These are phyloP conservation scores for Nomada lathburiana DNA, from an alignment of 2,888 invertebrate species.

Conservation along the genomic window DNA sequence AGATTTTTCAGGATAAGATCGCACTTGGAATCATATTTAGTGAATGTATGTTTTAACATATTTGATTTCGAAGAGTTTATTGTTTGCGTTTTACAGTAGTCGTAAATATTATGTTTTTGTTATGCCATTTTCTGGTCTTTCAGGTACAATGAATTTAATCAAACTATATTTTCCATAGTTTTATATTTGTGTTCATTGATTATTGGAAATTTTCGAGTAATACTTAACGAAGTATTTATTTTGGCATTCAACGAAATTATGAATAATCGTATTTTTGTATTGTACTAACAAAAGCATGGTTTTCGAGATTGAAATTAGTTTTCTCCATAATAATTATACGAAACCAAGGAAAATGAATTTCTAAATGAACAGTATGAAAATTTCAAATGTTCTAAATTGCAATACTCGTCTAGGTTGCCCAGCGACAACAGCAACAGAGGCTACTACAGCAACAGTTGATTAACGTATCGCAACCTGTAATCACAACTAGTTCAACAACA, in stretches of 20 bases:
- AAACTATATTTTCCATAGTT: slow-evolving; percentile 1
- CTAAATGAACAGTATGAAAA: background rate
- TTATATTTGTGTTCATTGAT: background rate
- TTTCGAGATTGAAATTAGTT: slow-evolving; percentile 52
- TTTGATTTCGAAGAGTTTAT: slow-evolving; percentile 31
- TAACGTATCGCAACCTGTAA: slow-evolving; percentile 76
- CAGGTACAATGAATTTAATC: background rate
- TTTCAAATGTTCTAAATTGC: background rate
- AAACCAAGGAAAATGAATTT: slow-evolving; percentile 1
- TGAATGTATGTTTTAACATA: slow-evolving; percentile 31
- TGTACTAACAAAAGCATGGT: slow-evolving; percentile 75
- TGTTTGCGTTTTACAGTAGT: slow-evolving; percentile 24
- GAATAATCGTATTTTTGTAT: slow-evolving; percentile 48
- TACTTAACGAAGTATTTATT: slow-evolving; percentile 53
- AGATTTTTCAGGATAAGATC: slow-evolving; percentile 34
- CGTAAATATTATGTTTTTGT: slow-evolving; percentile 2
- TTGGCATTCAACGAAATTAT: slow-evolving; percentile 43
- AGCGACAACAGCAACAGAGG: slow-evolving; percentile 88
- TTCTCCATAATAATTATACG: slow-evolving; percentile 6
- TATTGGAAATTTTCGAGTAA: slow-evolving; percentile 14
- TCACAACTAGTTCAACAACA: slow-evolving; percentile 77
- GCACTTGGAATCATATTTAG: slow-evolving; percentile 20
- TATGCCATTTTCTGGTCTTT: slow-evolving; percentile 7
- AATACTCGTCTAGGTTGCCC: slow-evolving; percentile 86
- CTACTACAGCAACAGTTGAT: slow-evolving; percentile 85